These are phyloP conservation scores for Buathra laborator DNA, from an alignment of 2,888 invertebrate genomes.

Conservation along the genomic window DNA sequence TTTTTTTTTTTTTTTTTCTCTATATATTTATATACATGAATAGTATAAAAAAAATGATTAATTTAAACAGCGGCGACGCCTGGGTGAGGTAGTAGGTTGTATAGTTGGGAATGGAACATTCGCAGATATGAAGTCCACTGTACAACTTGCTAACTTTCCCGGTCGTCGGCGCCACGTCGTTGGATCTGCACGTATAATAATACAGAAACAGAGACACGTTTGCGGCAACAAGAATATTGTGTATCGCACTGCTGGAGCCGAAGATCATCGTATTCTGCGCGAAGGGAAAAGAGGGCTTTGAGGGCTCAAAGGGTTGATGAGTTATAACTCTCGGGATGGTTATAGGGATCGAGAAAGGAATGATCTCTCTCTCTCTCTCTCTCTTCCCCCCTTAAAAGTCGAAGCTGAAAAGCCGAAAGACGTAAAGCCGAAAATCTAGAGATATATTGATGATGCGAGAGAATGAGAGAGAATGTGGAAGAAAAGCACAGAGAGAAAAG, in stretches of 20 bases:
- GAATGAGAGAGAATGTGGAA: constrained; percentile 45
- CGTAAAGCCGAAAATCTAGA: constrained; percentile 6
- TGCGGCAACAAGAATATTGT: not conserved
- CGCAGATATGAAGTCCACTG: constrained; percentile 94
- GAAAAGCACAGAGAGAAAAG: constrained; percentile 64
- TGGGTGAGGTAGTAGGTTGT: constrained; percentile 99
- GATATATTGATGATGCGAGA: constrained; percentile 27
- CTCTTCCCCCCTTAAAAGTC: not conserved
- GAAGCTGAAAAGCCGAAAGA: constrained; percentile 17
- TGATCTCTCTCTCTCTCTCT: not conserved
- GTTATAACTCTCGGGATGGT: constrained; percentile 32
- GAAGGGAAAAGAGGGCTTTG: constrained; percentile 32
- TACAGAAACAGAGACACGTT: not conserved
- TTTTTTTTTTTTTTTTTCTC: not conserved
- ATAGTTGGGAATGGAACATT: constrained; percentile 95
- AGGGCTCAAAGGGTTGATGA: constrained; percentile 23
- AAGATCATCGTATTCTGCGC: not conserved
- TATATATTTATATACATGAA: not conserved
- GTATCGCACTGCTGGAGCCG: constrained; percentile 5
- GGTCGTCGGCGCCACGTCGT: constrained; percentile 86
- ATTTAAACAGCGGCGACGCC: constrained; percentile 85
- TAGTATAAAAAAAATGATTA: not conserved
- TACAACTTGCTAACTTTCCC: constrained; percentile 99
- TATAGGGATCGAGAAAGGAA: constrained; percentile 33
- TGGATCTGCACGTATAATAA: constrained; percentile 59